A percentile compares a stretch with the other conserved stretches of the same genome.
These are phyloP conservation scores for Nymphalis urticae DNA, from an alignment of 2,888 invertebrate species.

Conservation along the genomic window DNA sequence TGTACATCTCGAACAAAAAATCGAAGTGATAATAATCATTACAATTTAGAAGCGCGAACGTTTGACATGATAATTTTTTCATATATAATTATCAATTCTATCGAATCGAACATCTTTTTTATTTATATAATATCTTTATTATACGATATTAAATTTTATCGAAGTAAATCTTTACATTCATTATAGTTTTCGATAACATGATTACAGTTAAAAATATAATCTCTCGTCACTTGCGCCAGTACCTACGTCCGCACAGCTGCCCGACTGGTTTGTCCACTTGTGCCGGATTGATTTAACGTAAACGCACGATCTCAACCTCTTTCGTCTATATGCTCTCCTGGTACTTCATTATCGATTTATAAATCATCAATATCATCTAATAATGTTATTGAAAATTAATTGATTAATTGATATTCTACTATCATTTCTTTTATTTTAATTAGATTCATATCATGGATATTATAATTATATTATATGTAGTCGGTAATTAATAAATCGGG, in stretches of 20 bases:
- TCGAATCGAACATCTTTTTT: not conserved
- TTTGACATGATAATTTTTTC: slow-evolving; percentile 10
- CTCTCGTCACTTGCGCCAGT: slow-evolving; percentile 59
- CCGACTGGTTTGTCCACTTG: slow-evolving; percentile 81
- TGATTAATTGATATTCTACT: slow-evolving; percentile 4
- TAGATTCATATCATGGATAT: not conserved
- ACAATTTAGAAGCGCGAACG: slow-evolving; percentile 35
- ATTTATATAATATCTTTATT: slow-evolving; percentile 7
- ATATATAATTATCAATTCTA: not conserved
- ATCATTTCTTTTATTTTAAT: slow-evolving; percentile 2
- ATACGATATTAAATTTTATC: slow-evolving; percentile 3
- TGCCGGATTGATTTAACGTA: slow-evolving; percentile 78
- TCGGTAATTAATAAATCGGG: not conserved
- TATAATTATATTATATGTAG: not conserved
- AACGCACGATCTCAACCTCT: slow-evolving; percentile 69
- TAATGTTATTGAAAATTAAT: slow-evolving; percentile 25
- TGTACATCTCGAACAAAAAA: slow-evolving; percentile 31
- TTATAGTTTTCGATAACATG: slow-evolving; percentile 1
- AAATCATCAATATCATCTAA: slow-evolving; percentile 50
- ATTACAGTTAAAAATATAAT: slow-evolving; percentile 11
- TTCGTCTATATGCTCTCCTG: slow-evolving; percentile 58
- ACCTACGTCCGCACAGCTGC: slow-evolving; percentile 72
- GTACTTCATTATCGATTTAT: slow-evolving; percentile 66
- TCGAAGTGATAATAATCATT: slow-evolving; percentile 32
- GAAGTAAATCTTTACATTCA: not conserved